Conservation (phyloP, 2,797 vertebrate species). For the Darevskia nairensis region DNA sequence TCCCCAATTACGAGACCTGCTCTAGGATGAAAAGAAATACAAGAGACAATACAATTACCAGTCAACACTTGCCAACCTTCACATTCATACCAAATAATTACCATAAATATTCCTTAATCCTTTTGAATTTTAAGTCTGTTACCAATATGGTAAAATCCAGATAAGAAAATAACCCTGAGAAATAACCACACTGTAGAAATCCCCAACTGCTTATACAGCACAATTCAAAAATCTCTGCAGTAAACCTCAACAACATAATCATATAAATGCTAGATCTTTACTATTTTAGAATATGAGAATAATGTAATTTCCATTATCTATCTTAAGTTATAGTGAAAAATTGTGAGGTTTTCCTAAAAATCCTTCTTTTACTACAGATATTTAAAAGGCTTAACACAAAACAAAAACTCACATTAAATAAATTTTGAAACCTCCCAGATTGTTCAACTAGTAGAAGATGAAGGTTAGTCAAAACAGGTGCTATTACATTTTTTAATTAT, state of each 20-base stretch:
- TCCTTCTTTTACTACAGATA: not conserved
- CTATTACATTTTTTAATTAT: not conserved
- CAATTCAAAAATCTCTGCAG: not conserved
- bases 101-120: constrained; percentile 68
- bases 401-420: not conserved
- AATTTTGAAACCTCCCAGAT: not conserved
- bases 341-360: not conserved
- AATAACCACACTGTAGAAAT: constrained; percentile 3
- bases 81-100: constrained; percentile 61
- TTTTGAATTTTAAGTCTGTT: constrained; percentile 50
- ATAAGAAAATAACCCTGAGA: constrained; percentile 53
- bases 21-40: constrained; percentile 64
- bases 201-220: constrained; percentile 10
- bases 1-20: constrained; percentile 73
- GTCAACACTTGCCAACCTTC: constrained; percentile 65
- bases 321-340: not conserved
- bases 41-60: constrained; percentile 69
- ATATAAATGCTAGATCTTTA: not conserved
- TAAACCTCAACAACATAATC: not conserved
- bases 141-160: constrained; percentile 27
- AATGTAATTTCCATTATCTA: not conserved
- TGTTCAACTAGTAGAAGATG: not conserved
- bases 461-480: not conserved
- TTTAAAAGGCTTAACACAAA: not conserved
- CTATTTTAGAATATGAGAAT: not conserved